Conservation (phyloP, 1,140 invertebrate species). For the Musca domestica region DNA sequence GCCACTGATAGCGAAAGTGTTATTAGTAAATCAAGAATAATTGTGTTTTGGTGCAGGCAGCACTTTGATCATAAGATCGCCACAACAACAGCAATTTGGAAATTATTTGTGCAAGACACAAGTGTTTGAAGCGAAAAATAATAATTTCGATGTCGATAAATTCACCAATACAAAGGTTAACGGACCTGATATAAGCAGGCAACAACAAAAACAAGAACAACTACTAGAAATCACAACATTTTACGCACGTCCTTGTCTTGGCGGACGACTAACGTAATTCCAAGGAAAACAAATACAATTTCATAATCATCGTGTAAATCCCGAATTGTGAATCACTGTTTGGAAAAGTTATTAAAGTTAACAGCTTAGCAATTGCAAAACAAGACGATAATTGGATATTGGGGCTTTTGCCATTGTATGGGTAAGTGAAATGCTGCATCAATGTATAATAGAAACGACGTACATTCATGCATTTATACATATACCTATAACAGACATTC, state of each 20-base stretch:
- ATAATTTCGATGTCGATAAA: constrained; percentile 52
- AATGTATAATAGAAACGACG: background rate
- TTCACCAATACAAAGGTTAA: constrained; percentile 51
- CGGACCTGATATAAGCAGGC: constrained; percentile 52
- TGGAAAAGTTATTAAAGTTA: constrained; percentile 37
- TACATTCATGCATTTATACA: background rate
- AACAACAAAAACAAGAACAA: constrained; percentile 31
- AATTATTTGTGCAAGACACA: constrained; percentile 9
- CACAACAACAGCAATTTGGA: too few relatives aligned
- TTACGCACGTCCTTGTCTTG: background rate
- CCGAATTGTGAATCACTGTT: constrained; percentile 23
- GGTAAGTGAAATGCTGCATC: constrained; percentile 37
- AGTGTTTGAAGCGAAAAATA: constrained; percentile 29
- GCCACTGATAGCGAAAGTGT: background rate
- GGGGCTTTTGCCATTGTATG: constrained; percentile 55
- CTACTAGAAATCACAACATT: constrained; percentile 6
- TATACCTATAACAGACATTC: background rate
- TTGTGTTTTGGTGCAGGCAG: too few relatives aligned
- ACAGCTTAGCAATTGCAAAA: constrained; percentile 13
- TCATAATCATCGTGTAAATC: constrained; percentile 1
- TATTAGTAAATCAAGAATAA: background rate
- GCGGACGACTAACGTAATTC: constrained; percentile 10
- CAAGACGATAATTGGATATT: constrained; percentile 33
- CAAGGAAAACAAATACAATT: constrained; percentile 25
- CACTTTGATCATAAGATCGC: too few relatives aligned